Base-by-base conservation (phyloP, 2,888 invertebrate species). In the Hydrotaea cyrtoneurina region DNA sequence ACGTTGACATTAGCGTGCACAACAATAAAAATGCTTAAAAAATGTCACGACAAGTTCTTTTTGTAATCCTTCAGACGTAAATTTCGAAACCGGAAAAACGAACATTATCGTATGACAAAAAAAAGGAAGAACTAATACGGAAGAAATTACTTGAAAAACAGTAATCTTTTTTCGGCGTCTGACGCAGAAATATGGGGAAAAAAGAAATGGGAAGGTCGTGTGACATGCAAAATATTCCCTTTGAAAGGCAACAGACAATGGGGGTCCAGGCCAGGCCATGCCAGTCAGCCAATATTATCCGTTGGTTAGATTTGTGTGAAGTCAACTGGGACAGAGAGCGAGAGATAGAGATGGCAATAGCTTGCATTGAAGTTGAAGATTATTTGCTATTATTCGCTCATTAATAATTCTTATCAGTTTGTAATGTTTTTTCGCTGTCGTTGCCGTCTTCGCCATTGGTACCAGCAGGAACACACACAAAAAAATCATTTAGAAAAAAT, bases 341-440 rank as follows among this genome's bases (percentile, higher is more conserved):
- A 21, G 31, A 80, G 78, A 31, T 4, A 31, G 31, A 4, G 31
- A 31, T 31, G 7, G n/a, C n/a, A n/a, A n/a, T n/a, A n/a, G n/a
- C n/a, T 31, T 80, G 78, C 80, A 86, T 85, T 83, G 82, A 83
- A 86, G 86, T 86, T 66, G 57, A 86, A 87, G 88, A 88, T 89
- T 89, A 89, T 88, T 89, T 89, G 86, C 88, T 88, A 88, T 89
- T 89, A 89, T 88, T 87, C 87, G 87, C 87, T 88, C 89, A 89
- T 90, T 90, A 89, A 89, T 89, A 89, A 89, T 89, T 89, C 88
- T 88, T 89, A 89, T 88, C 89, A 87, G 86, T 77, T 78, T 74
- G 64, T 66, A 77, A 81, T 73, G 69, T 11, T 1, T 64, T 64
- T 72, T 39, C 19, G 17, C 31, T 53, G 19, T 64, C 57, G 21